Conservation (phyloP, 2,113 vertebrate genomes). For the Cebidichthys violaceus region DNA sequence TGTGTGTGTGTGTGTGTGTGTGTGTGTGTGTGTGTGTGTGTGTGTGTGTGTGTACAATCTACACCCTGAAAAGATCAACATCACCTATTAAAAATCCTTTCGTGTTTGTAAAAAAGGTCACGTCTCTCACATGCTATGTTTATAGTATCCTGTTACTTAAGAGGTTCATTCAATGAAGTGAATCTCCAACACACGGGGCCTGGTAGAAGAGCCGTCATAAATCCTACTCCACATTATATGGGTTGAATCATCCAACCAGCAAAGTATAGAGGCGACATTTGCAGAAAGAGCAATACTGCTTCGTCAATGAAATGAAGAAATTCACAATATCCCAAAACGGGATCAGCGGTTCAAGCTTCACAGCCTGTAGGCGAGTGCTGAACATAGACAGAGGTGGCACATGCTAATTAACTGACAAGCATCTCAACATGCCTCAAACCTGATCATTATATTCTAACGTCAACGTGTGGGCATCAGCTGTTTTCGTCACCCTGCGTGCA, state of each 20-base stretch:
- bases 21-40: background rate
- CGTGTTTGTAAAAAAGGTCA: background rate
- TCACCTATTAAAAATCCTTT: background rate
- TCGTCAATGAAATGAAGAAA: background rate
- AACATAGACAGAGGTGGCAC: background rate
- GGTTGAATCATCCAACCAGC: constrained; percentile 2
- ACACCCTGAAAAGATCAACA: background rate
- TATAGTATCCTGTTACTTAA: background rate
- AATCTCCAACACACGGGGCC: background rate
- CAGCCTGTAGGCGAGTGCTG: background rate
- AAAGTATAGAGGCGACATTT: background rate
- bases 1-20: background rate
- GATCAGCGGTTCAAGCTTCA: background rate
- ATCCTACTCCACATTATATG: background rate
- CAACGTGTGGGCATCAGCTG: background rate
- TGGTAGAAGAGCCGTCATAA: background rate
- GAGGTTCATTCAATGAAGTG: background rate
- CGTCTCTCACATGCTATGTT: background rate
- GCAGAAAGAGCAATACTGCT: background rate
- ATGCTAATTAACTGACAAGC: constrained; percentile 4
- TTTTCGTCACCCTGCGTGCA: background rate
- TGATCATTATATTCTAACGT: constrained; percentile 3
- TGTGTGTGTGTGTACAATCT: background rate
- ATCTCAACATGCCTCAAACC: background rate
- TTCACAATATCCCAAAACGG: background rate